These are phyloP conservation scores for Hirudinaria manillensis DNA, from an alignment of 2,888 invertebrate species.

Conservation along the genomic window DNA sequence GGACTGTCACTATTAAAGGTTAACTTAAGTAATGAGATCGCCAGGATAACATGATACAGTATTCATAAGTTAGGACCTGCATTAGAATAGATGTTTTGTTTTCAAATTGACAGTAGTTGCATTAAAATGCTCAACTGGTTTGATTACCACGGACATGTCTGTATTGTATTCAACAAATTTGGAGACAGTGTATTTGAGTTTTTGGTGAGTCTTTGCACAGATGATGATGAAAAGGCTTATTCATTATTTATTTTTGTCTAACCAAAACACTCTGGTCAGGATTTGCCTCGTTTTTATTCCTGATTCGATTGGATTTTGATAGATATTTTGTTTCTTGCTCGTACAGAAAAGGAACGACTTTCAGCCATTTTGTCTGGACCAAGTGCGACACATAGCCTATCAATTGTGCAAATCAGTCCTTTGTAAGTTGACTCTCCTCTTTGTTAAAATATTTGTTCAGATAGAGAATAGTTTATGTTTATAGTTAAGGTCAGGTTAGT, in stretches of 20 bases:
- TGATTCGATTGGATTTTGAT: neutral
- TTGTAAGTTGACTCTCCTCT: slow-evolving; percentile 56
- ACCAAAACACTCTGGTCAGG: neutral
- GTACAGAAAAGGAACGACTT: slow-evolving; percentile 90
- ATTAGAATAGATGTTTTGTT: slow-evolving; percentile 1
- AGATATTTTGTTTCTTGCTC: neutral
- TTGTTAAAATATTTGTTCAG: no score
- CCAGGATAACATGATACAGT: neutral
- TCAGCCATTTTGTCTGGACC: slow-evolving; percentile 92
- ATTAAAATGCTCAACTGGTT: slow-evolving; percentile 55
- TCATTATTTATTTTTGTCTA: neutral
- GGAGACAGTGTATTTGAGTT: slow-evolving; percentile 56
- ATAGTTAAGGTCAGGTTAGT: no score
- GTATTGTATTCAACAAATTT: slow-evolving; percentile 54
- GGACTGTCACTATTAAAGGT: neutral
- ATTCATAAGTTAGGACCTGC: neutral
- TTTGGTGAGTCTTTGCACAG: slow-evolving; percentile 46
- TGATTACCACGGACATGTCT: slow-evolving; percentile 56
- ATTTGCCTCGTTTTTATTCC: neutral
- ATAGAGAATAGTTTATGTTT: no score
- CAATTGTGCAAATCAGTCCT: slow-evolving; percentile 93
- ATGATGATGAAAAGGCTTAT: neutral
- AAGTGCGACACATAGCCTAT: slow-evolving; percentile 93
- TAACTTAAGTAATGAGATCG: neutral
- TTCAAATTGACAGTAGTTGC: slow-evolving; percentile 55